Evolutionary conservation across 2,888 invertebrate genomes (phyloP), one percentile per base, ranked within the genome.

Genomic region (Sinopyrophorus schimmeli): DNA sequence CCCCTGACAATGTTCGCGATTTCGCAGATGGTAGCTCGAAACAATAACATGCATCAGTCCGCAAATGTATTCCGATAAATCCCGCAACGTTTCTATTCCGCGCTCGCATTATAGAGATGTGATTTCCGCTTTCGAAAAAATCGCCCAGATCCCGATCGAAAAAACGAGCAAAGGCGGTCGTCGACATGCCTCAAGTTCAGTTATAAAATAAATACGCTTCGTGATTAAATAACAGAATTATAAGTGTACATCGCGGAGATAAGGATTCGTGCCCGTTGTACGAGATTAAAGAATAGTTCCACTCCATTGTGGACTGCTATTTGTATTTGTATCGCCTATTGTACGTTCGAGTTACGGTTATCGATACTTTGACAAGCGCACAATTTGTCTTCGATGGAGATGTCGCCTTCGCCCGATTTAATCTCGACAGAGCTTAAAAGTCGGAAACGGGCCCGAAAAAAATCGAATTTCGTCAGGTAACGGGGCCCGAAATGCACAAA

Each of bases 1-100:
- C 49, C 53, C n/a, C 52, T 47, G 44, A 51, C 18, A 37, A 37
- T 27, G 31, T 41, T 46, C 47, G 54, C 54, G 38, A 46, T 43
- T 53, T 49, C 59, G 56, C 62, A 60, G 58, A 58, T 63, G 63
- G 61, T 62, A 64, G 63, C 62, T 53, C 47, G 51, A 57, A 28
- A 61, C 61, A 64, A 61, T 62, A 60, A 62, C 60, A 59, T 59
- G 60, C 24, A 46, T 38, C 46, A 37, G 46, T 46, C 46, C 23
- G 38, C 24, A 16, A 27, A 31, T 31, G 35, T 43, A 34, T 43
- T 35, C 35, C 35, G 35, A 43, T 43, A 43, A 43, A 43, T 43
- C 32, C 5, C 10, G 18, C n/a, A 9, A 32, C n/a, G 15, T 17
- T 31, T n/a, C n/a, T n/a, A n/a, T n/a, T n/a, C n/a, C 32, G 41